These are phyloP conservation scores for Cladopsammia gracilis DNA, from an alignment of 64 coral and sea anemone genomes.

Conservation along the genomic window DNA sequence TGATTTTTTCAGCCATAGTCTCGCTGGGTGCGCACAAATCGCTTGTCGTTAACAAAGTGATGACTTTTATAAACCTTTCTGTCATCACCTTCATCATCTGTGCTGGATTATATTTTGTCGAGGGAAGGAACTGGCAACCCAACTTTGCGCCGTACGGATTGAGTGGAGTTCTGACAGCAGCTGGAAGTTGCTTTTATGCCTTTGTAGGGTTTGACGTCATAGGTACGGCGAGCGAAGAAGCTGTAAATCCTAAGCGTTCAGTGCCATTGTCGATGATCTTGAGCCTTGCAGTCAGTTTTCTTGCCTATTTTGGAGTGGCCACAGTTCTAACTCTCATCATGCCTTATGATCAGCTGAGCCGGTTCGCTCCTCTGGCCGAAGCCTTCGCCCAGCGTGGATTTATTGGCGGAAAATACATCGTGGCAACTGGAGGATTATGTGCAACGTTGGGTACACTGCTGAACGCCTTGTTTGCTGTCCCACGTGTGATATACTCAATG, in stretches of 20 bases:
- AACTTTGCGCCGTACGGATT: conserved; percentile 82
- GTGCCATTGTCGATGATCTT: conserved; percentile 70
- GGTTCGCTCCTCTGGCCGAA: conserved; percentile 77
- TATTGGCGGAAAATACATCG: conserved; percentile 57
- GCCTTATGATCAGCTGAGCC: conserved; percentile 52
- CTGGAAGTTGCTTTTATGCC: conserved; percentile 77
- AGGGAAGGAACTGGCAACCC: conserved; percentile 62
- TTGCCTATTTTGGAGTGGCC: conserved; percentile 83
- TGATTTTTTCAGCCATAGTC: conserved; percentile 46
- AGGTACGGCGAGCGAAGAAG: conserved; percentile 76
- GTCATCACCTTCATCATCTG: conserved; percentile 77
- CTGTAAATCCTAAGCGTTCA: conserved; percentile 75
- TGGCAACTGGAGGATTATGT: conserved; percentile 69
- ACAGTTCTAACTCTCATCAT: conserved; percentile 73
- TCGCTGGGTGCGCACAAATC: conserved; percentile 69
- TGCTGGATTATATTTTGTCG: conserved; percentile 62
- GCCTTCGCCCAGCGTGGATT: conserved; percentile 75
- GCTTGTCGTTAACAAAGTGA: conserved; percentile 70
- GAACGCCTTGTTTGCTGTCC: conserved; percentile 70
- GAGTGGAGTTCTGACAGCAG: conserved; percentile 66
- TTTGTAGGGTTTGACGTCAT: conserved; percentile 87
- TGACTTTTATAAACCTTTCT: conserved; percentile 67
- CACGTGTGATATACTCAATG: conserved; percentile 83
- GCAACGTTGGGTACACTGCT: conserved; percentile 70
- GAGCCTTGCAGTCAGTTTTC: conserved; percentile 66